These are phyloP conservation scores for Cirrhinus mrigala DNA, from an alignment of 2,797 vertebrate genomes.

Conservation along the genomic window DNA sequence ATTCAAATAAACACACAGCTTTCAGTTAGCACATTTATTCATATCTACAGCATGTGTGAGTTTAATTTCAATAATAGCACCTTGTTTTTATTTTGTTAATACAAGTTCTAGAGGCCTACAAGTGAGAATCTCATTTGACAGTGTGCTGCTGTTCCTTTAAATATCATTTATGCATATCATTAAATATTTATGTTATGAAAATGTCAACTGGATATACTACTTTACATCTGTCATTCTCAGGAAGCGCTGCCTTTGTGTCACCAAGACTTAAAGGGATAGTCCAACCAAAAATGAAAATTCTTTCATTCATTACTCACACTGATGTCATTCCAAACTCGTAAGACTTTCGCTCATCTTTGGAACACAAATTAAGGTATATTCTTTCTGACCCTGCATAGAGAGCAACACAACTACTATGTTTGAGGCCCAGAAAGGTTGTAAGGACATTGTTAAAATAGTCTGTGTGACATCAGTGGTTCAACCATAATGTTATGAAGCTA, in stretches of 20 bases:
- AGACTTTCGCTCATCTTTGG: too few species aligned
- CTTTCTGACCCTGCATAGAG: too few species aligned
- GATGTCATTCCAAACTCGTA: too few species aligned
- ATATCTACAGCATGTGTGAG: not conserved
- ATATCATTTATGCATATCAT: not conserved
- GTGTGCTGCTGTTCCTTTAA: constrained; percentile 4
- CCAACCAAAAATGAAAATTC: too few species aligned
- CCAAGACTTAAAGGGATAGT: not conserved
- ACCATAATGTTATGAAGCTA: too few species aligned
- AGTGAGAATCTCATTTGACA: constrained; percentile 1
- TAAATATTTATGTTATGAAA: not conserved
- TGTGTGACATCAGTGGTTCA: too few species aligned
- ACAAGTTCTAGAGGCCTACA: constrained; percentile 1
- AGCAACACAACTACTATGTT: too few species aligned
- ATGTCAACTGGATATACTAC: not conserved
- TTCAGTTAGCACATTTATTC: constrained; percentile 35
- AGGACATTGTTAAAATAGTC: too few species aligned
- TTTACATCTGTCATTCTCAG: not conserved
- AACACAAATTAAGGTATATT: too few species aligned
- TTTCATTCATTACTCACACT: too few species aligned
- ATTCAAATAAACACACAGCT: constrained; percentile 23
- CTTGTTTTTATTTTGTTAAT: not conserved
- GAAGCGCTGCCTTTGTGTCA: not conserved
- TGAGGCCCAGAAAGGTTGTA: too few species aligned
- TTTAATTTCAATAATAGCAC: not conserved